These are phyloP conservation scores for Enchytraeus crypticus DNA, from an alignment of 2,888 invertebrate genomes.

Conservation along the genomic window DNA sequence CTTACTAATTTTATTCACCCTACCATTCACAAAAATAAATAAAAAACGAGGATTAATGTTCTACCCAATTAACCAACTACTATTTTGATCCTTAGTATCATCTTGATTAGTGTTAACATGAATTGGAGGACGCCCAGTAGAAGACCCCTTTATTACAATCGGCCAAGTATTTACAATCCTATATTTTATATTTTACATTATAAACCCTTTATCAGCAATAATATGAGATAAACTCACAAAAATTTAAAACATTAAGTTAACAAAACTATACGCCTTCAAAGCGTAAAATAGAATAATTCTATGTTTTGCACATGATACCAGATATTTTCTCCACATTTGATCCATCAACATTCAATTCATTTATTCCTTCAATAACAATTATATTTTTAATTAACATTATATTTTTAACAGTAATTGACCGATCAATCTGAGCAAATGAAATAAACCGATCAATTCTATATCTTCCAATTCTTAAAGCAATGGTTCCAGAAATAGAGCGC, in stretches of 20 bases:
- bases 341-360: conserved; percentile 40
- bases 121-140: conserved; percentile 63
- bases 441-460: conserved; percentile 50
- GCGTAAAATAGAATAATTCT: conserved; percentile 48
- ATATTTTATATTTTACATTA: conserved; percentile 22
- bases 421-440: conserved; percentile 36
- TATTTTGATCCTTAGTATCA: conserved; percentile 54
- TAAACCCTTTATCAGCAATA: not conserved
- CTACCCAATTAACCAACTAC: conserved; percentile 50
- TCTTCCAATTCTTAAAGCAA: conserved; percentile 54
- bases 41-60: conserved; percentile 53
- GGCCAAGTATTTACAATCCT: conserved; percentile 26
- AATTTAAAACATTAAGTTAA: conserved; percentile 24
- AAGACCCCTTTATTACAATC: conserved; percentile 55
- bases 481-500: conserved; percentile 53
- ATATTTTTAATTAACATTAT: conserved; percentile 7
- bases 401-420: conserved; percentile 50
- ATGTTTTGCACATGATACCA: conserved; percentile 59
- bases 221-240: not conserved
- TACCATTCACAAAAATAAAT: conserved; percentile 54
- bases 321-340: conserved; percentile 64
- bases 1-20: conserved; percentile 60
- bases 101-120: conserved; percentile 61
- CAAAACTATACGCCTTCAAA: conserved; percentile 35
- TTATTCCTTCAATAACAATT: not conserved